A percentile compares a stretch with the other conserved stretches of the same genome.
These are phyloP conservation scores for Drosophila virilis DNA, from an alignment of 1,140 invertebrate genomes.

Conservation along the genomic window DNA sequence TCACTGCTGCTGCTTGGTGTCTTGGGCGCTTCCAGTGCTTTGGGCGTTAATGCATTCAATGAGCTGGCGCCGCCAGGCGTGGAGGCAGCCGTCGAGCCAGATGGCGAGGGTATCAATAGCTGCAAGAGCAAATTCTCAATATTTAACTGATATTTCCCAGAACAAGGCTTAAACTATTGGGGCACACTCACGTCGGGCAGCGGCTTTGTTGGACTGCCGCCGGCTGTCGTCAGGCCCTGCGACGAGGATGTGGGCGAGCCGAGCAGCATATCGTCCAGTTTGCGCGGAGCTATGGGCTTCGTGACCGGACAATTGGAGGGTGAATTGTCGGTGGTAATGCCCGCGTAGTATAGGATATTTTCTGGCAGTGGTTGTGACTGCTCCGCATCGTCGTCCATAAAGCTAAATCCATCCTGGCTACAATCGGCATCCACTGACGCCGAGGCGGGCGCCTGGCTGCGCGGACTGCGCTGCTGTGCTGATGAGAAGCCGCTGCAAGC, in stretches of 20 bases:
- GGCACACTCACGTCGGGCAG: slow-evolving; percentile 61
- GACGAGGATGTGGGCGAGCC: slow-evolving; percentile 67
- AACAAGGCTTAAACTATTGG: too few relatives aligned
- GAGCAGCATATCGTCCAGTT: slow-evolving; percentile 65
- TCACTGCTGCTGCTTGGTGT: slow-evolving; percentile 84
- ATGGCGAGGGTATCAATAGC: slow-evolving; percentile 78
- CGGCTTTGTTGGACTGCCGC: slow-evolving; percentile 74
- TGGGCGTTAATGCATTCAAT: slow-evolving; percentile 66
- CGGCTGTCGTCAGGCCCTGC: slow-evolving; percentile 25
- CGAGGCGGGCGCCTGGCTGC: slow-evolving; percentile 23
- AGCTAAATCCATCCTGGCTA: slow-evolving; percentile 85
- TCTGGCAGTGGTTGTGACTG: slow-evolving; percentile 83
- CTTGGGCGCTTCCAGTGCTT: slow-evolving; percentile 70
- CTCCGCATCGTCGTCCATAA: slow-evolving; percentile 82
- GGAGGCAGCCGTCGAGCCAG: slow-evolving; percentile 53
- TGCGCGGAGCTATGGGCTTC: slow-evolving; percentile 74
- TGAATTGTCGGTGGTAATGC: slow-evolving; percentile 83
- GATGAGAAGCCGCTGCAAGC: slow-evolving; percentile 51
- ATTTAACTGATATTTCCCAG: background rate
- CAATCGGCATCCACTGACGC: slow-evolving; percentile 2
- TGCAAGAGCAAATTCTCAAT: slow-evolving; percentile 3
- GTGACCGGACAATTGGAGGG: slow-evolving; percentile 74
- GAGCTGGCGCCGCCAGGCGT: slow-evolving; percentile 69
- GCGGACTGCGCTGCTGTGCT: slow-evolving; percentile 36
- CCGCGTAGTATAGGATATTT: slow-evolving; percentile 76